Evolutionary conservation across 2,797 vertebrate genomes (phyloP).

Genomic region (Numenius phaeopus): DNA sequence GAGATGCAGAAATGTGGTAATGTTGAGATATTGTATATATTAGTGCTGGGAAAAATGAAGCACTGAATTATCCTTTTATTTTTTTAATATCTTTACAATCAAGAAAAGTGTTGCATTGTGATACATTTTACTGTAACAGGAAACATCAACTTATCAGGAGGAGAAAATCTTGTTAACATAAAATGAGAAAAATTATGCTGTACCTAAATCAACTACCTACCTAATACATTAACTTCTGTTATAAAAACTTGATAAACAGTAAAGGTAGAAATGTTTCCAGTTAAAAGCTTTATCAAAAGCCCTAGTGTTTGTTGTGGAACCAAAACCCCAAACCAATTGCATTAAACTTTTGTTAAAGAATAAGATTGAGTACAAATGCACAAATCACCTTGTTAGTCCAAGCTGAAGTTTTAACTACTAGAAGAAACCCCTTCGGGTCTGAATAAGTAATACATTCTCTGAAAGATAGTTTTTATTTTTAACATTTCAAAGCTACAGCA

Average conservation of each 20-base stretch:
- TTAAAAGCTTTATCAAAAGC: constrained; percentile 59
- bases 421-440: constrained; percentile 25
- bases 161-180: constrained; percentile 22
- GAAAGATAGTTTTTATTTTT: constrained; percentile 1
- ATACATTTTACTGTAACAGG: neutral
- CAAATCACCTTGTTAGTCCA: constrained; percentile 63
- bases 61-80: neutral
- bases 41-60: neutral
- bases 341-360: constrained; percentile 46
- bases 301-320: neutral
- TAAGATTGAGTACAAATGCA: constrained; percentile 32
- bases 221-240: constrained; percentile 24
- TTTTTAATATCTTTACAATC: neutral
- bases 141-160: neutral
- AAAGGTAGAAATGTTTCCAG: constrained; percentile 36
- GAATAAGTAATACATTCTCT: constrained; percentile 38
- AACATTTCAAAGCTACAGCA: constrained; percentile 1
- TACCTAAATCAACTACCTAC: neutral
- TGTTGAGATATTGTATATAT: neutral
- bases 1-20: neutral
- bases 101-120: neutral
- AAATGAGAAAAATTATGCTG: constrained; percentile 33
- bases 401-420: constrained; percentile 22
- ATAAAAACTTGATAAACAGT: constrained; percentile 39
- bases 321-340: constrained; percentile 10